Percentiles rank a stretch among this genome's conserved stretches.
phyloP scores from a whole-genome alignment of 1,140 invertebrate genomes.

The Drepana arcuata region DNA sequence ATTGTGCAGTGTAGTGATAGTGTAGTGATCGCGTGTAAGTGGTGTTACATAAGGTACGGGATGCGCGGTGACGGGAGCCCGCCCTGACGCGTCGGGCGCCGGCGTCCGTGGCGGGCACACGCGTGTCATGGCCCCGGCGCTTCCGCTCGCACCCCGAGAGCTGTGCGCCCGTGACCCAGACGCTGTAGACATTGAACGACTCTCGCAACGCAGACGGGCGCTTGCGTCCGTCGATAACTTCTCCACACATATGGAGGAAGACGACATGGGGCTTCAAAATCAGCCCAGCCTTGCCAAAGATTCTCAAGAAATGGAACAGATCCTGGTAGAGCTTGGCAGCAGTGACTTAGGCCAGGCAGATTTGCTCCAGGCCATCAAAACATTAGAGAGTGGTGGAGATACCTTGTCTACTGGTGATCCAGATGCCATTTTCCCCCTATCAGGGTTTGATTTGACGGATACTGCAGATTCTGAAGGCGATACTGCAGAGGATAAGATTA shows the following conservation, averaged over 20 bases:
- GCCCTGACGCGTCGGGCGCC: conserved; percentile 53
- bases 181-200: conserved; percentile 11
- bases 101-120: conserved; percentile 49
- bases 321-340: conserved; percentile 72
- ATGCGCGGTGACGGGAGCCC: conserved; percentile 45
- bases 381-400: conserved; percentile 73
- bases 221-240: conserved; percentile 62
- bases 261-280: conserved; percentile 77
- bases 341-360: conserved; percentile 73
- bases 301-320: conserved; percentile 72
- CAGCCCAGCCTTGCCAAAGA: conserved; percentile 59
- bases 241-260: conserved; percentile 77
- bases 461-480: conserved; percentile 58
- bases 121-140: conserved; percentile 74
- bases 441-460: conserved; percentile 74
- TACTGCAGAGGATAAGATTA: conserved; percentile 59
- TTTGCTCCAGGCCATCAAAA: conserved; percentile 78
- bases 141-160: conserved; percentile 63
- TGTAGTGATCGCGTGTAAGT: conserved; percentile 31
- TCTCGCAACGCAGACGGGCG: conserved; percentile 40
- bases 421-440: conserved; percentile 74
- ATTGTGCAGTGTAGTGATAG: conserved; percentile 33
- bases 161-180: conserved; percentile 26
- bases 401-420: conserved; percentile 60
- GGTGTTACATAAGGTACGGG: conserved; percentile 54